Conservation (phyloP, 2,797 vertebrate genomes). For the Alca torda region DNA sequence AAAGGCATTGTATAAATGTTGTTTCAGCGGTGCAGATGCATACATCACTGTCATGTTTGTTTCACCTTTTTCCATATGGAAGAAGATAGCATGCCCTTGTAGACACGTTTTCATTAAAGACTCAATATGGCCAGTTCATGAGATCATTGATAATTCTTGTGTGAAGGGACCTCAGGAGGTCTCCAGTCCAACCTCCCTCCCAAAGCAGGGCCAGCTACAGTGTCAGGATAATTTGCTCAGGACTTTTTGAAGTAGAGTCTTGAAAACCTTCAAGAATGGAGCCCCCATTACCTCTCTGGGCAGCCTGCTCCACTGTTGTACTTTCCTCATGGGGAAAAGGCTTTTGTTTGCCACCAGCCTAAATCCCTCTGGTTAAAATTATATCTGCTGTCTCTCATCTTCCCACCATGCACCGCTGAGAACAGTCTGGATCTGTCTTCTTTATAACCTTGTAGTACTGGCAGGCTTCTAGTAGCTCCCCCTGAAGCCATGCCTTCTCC, state of each 20-base stretch:
- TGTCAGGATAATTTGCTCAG: neutral
- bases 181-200: neutral
- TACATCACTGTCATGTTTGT: constrained; percentile 41
- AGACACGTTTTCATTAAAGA: constrained; percentile 80
- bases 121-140: constrained; percentile 71
- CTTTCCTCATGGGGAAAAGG: neutral
- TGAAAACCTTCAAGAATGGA: neutral
- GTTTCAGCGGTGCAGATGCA: constrained; percentile 15
- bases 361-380: neutral
- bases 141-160: neutral
- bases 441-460: neutral
- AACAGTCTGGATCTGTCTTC: neutral
- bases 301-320: neutral
- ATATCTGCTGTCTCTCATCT: neutral
- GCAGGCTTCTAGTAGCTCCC: neutral
- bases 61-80: constrained; percentile 78
- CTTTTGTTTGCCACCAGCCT: neutral
- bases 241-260: neutral
- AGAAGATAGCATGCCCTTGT: constrained; percentile 74
- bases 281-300: neutral
- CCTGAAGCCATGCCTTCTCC: neutral
- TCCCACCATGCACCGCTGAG: neutral
- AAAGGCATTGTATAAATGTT: constrained; percentile 11
- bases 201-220: neutral
- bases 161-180: neutral